phyloP scores from a whole-genome alignment of 2,888 invertebrate genomes.

The Limnephilus lunatus region DNA sequence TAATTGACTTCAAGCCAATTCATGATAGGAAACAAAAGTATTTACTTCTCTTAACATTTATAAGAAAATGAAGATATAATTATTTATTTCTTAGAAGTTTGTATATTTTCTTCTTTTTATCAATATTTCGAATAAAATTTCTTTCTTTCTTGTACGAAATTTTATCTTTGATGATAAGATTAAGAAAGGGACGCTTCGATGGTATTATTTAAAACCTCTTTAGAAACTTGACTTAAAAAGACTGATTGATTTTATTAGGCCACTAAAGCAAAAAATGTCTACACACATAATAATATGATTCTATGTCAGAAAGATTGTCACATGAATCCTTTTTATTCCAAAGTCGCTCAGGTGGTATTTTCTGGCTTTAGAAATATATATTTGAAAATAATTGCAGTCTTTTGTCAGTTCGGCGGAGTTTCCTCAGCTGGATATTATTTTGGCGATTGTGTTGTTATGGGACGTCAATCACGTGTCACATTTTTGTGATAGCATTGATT shows the following conservation, averaged over 20 bases:
- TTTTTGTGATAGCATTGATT: conserved; percentile 2
- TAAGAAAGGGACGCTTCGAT: no score
- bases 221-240: not conserved
- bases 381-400: not conserved
- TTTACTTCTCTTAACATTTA: no score
- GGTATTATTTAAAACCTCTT: not conserved
- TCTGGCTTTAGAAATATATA: not conserved
- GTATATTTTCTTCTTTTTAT: no score
- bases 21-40: no score
- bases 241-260: not conserved
- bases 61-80: no score
- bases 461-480: not conserved
- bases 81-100: no score
- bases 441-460: not conserved
- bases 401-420: not conserved
- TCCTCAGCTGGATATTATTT: not conserved
- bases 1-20: not conserved
- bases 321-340: not conserved
- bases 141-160: no score
- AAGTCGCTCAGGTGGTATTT: not conserved
- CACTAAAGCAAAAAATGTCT: no score
- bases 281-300: not conserved
- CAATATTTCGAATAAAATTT: no score
- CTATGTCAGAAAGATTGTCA: not conserved
- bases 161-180: no score